These are phyloP conservation scores for Timema cristinae DNA, from an alignment of 2,888 invertebrate species.

Conservation along the genomic window DNA sequence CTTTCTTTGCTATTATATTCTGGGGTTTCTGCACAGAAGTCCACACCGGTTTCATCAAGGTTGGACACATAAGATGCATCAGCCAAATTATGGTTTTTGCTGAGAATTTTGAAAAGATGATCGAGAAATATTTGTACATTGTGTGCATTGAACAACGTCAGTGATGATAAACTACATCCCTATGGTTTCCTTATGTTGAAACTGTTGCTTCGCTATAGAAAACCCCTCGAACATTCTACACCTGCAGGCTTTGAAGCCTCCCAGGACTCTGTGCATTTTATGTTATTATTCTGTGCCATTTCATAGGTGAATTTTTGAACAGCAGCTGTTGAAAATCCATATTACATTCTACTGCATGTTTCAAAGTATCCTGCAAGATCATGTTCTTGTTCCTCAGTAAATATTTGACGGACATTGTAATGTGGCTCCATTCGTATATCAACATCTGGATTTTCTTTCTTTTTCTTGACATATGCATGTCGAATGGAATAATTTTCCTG, in stretches of 20 bases:
- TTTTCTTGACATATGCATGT: background rate
- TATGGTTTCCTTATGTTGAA: background rate
- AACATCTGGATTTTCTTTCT: slow-evolving; percentile 7
- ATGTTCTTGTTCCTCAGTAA: background rate
- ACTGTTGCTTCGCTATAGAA: background rate
- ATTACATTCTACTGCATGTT: slow-evolving; percentile 10
- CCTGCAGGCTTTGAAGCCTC: background rate
- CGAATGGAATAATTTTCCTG: no score
- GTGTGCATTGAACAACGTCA: background rate
- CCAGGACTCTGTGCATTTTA: background rate
- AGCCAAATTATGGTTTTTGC: background rate
- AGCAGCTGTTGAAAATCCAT: background rate
- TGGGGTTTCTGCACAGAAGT: background rate
- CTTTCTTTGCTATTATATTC: background rate
- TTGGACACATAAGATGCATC: background rate
- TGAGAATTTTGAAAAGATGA: no score
- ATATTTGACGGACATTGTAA: background rate
- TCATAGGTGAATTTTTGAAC: background rate
- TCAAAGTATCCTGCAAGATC: background rate
- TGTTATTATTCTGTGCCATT: background rate
- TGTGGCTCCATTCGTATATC: background rate
- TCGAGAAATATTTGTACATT: no score
- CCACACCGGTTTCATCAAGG: no score
- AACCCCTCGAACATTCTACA: background rate
- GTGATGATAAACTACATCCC: background rate